Conservation (phyloP, 92 coral and sea anemone species). For the Palythoa grandis region DNA sequence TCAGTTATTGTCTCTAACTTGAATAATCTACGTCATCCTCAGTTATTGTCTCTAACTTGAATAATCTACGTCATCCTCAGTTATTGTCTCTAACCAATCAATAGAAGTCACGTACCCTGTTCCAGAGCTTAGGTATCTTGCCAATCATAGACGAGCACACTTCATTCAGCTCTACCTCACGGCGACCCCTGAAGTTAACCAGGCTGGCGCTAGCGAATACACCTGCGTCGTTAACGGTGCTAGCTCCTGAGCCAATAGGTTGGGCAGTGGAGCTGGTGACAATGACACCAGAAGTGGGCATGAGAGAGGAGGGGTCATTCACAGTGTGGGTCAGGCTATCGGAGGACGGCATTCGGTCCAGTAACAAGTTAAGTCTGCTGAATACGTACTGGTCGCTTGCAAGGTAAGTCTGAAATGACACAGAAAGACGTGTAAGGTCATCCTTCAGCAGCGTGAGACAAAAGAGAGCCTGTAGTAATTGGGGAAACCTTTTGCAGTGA, state of each 20-base stretch:
- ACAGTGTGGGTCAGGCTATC: constrained; percentile 92
- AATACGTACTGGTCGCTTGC: constrained; percentile 94
- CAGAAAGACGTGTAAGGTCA: no score
- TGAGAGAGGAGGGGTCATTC: constrained; percentile 73
- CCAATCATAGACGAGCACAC: constrained; percentile 80
- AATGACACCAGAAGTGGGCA: constrained; percentile 85
- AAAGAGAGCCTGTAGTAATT: no score
- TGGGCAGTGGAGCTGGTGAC: constrained; percentile 86
- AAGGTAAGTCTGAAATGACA: constrained; percentile 72
- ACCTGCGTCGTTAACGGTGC: constrained; percentile 80
- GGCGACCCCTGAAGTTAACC: constrained; percentile 73
- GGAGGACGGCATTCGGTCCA: constrained; percentile 94
- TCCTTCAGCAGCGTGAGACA: no score
- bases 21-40: no score
- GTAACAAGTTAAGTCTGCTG: constrained; percentile 84
- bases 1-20: no score
- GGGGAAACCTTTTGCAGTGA: no score
- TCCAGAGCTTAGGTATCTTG: constrained; percentile 96
- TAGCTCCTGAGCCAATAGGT: constrained; percentile 85
- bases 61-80: no score
- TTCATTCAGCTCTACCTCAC: constrained; percentile 91
- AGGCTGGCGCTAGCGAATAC: constrained; percentile 98
- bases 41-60: no score
- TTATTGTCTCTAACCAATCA: no score
- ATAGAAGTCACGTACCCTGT: constrained; percentile 75